Evolutionary conservation across 2,888 invertebrate genomes (phyloP), one percentile per base, ranked within the genome.

Genomic region (Polyploca ridens): DNA sequence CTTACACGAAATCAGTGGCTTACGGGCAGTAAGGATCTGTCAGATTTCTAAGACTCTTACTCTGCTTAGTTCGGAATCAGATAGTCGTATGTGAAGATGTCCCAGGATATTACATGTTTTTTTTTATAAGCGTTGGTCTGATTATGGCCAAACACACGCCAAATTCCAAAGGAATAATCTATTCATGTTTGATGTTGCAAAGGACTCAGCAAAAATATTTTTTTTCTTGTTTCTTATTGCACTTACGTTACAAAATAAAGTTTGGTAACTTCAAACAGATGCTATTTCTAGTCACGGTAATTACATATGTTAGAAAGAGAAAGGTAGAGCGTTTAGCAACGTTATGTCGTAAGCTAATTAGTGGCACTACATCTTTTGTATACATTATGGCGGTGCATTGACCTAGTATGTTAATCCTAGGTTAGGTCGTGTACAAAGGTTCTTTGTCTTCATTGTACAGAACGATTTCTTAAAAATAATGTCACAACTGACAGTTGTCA

Each of bases 261-360:
- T 66, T 62, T 60, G 58, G 66, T 64, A 66, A 66, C 63, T 46
- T 27, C 13, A 41, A 8, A 19, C 59, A 19, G 54, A 54, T 54
- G 16, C 54, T 54, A 49, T 49, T 62, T 59, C 38, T 60, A 63
- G 65, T 33, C 60, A 49, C 62, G 63, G 63, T 41, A 66, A 46
- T 33, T 49, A 58, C 62, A 62, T 63, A 49, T 64, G 63, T 58
- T 62, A 64, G 62, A 66, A 62, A 66, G 66, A 66, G 66, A 66
- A 63, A 66, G 66, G 66, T 65, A 54, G 61, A 54, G 54, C 10
- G 16, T 63, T 62, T 59, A 38, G 54, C 61, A 49, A 63, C 49
- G 49, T 27, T 41, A 27, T 49, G 63, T 66, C 62, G 66, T 62
- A 62, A 66, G 62, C 63, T 58, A 66, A 66, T 62, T 27, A 46